A percentile compares a stretch with the other conserved stretches of the same genome.
Conservation (phyloP, 2,797 vertebrate species). For the Gymnothorax reevesii region DNA sequence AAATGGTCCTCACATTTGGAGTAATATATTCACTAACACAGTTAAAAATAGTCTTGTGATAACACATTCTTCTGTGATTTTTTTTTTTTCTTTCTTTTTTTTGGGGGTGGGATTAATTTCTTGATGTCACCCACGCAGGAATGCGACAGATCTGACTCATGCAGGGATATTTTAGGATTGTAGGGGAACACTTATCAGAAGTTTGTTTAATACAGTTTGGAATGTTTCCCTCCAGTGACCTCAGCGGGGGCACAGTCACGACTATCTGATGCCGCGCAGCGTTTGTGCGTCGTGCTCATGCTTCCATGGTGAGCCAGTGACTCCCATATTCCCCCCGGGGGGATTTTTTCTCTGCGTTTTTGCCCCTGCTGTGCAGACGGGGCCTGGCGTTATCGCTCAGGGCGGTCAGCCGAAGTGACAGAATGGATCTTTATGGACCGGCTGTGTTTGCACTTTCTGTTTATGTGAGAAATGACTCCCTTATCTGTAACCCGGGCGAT, state of each 20-base stretch:
- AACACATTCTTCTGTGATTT: not conserved
- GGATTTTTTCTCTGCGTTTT: not conserved
- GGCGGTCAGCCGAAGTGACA: constrained; percentile 8
- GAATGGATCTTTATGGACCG: constrained; percentile 32
- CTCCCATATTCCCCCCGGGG: not conserved
- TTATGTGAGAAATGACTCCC: constrained; percentile 45
- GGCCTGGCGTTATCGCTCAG: constrained; percentile 26
- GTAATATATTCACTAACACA: not conserved
- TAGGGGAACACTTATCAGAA: constrained; percentile 13
- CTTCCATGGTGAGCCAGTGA: constrained; percentile 31
- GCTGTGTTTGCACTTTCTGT: constrained; percentile 39
- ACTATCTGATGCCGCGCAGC: constrained; percentile 23
- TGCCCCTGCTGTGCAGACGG: not conserved
- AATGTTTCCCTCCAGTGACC: constrained; percentile 27
- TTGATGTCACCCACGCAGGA: not conserved
- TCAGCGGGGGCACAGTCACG: constrained; percentile 47
- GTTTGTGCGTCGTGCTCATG: constrained; percentile 7
- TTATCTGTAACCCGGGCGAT: constrained; percentile 26
- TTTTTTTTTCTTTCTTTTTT: not conserved
- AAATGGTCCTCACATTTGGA: not conserved
- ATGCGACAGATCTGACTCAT: constrained; percentile 9
- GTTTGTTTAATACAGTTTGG: constrained; percentile 49
- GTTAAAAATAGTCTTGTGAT: not conserved
- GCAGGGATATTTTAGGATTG: constrained; percentile 2
- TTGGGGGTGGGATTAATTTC: too few species aligned